Evolutionary conservation across 1,140 invertebrate species (phyloP), one percentile per base, ranked within the genome.

Genomic region (Drosophila sp.): DNA sequence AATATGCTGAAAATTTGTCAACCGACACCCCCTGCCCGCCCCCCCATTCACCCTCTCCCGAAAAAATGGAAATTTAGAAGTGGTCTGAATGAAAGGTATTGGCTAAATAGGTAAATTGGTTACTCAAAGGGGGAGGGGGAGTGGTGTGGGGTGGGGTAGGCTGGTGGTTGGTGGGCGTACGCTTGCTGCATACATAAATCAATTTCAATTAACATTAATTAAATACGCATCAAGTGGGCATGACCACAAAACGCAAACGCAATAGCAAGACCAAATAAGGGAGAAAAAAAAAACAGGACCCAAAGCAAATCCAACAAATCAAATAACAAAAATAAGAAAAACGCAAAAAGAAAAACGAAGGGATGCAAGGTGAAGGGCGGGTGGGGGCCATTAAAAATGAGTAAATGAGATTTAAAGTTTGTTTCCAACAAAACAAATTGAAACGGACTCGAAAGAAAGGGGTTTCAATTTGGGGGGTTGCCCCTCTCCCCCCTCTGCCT

Each of bases 151-250:
- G 0, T 17, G 6, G 0, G 10, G 29, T 11, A 23, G 27, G 55
- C 25, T 8, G 23, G 33, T 25, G 27, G 23, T 44, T 25, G 60
- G n/a, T n/a, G 27, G 27, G 32, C n/a, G 79, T 87, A 89, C 84
- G 84, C 76, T 71, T 67, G 62, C 74, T 80, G 85, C 84, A 90
- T 89, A 84, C 77, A 90, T 89, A 90, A 89, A 89, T 90, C 85
- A 90, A 90, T 90, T 90, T 84, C 85, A 89, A 89, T 90, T 89
- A 89, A 85, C 84, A 78, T 89, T 89, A 89, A 89, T 90, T 89
- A 89, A 89, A 89, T 89, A 89, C 85, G 85, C 84, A 89, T 89
- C 75, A 89, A 89, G 85, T 89, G 85, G 85, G 80, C 85, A 81
- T 90, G 85, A 87, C 84, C 84, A 87, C 83, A 87, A 72, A 69